These are phyloP conservation scores for Oreochromis spilurus DNA, from an alignment of 2,113 vertebrate species.

Conservation along the genomic window DNA sequence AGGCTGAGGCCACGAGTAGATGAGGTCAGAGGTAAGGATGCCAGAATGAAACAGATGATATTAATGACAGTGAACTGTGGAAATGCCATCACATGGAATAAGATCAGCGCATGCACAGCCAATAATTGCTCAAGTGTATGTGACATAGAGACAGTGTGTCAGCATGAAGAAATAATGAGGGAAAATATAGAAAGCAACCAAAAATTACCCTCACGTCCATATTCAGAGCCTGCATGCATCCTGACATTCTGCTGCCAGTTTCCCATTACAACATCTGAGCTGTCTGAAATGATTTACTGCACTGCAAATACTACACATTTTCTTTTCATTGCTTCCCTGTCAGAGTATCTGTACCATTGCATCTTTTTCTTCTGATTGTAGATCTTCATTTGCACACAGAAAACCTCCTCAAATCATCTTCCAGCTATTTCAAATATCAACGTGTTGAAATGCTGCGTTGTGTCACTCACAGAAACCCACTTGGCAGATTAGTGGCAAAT, in stretches of 20 bases:
- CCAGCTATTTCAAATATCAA: slow-evolving; percentile 15
- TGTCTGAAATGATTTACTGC: slow-evolving; percentile 58
- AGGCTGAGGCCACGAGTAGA: not conserved
- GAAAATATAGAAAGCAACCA: slow-evolving; percentile 1
- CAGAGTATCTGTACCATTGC: slow-evolving; percentile 21
- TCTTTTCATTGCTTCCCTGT: not conserved
- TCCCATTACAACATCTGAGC: slow-evolving; percentile 14
- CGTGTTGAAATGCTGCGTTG: slow-evolving; percentile 17
- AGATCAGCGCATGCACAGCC: not conserved
- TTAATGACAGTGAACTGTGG: not conserved
- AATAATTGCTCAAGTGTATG: not conserved
- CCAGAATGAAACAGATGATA: not conserved
- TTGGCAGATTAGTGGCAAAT: slow-evolving; percentile 64
- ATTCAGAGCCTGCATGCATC: slow-evolving; percentile 18
- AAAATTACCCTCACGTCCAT: not conserved
- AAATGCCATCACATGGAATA: not conserved
- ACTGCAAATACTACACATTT: slow-evolving; percentile 16
- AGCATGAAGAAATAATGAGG: slow-evolving; percentile 1
- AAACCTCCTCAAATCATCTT: not conserved
- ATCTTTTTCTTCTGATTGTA: not conserved
- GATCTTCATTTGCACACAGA: not conserved
- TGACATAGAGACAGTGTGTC: not conserved
- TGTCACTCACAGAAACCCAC: slow-evolving; percentile 64
- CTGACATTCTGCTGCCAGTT: slow-evolving; percentile 29
- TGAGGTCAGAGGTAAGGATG: slow-evolving; percentile 13